These are phyloP conservation scores for Arge pagana DNA, from an alignment of 2,888 invertebrate species.

Conservation along the genomic window DNA sequence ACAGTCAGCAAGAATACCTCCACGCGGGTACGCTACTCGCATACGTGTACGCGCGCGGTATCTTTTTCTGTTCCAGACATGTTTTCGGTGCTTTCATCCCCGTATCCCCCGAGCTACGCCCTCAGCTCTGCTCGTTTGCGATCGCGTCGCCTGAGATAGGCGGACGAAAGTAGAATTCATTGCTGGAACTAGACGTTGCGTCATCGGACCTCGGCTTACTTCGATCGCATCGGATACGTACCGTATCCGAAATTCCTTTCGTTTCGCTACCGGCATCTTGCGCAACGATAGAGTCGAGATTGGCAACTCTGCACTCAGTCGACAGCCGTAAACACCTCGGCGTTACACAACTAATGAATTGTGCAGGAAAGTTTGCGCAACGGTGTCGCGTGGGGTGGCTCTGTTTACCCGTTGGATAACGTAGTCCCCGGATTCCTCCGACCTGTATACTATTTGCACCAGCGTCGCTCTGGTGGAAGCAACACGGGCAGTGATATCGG, in stretches of 20 bases:
- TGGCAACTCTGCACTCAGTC: background rate
- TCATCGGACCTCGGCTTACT: background rate
- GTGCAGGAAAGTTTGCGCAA: slow-evolving; percentile 41
- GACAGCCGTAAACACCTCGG: slow-evolving; percentile 18
- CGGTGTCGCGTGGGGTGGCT: slow-evolving; percentile 14
- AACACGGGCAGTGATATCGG: too few species aligned
- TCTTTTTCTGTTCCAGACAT: too few species aligned
- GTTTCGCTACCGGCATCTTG: background rate
- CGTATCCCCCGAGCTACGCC: too few species aligned
- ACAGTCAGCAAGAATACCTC: slow-evolving; percentile 3
- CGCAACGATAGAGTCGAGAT: background rate
- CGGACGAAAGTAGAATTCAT: too few species aligned
- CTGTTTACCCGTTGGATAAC: background rate
- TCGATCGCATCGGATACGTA: too few species aligned
- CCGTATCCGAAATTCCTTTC: background rate
- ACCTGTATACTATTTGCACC: too few species aligned
- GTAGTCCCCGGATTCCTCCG: too few species aligned
- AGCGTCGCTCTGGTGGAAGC: too few species aligned
- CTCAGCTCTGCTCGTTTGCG: too few species aligned
- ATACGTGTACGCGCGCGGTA: too few species aligned
- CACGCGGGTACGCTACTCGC: too few species aligned
- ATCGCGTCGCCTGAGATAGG: too few species aligned
- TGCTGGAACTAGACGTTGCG: background rate
- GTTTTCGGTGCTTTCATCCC: background rate
- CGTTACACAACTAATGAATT: slow-evolving; percentile 45